phyloP scores from a whole-genome alignment of 2,888 invertebrate species.

The Xestia rhomboidea region DNA sequence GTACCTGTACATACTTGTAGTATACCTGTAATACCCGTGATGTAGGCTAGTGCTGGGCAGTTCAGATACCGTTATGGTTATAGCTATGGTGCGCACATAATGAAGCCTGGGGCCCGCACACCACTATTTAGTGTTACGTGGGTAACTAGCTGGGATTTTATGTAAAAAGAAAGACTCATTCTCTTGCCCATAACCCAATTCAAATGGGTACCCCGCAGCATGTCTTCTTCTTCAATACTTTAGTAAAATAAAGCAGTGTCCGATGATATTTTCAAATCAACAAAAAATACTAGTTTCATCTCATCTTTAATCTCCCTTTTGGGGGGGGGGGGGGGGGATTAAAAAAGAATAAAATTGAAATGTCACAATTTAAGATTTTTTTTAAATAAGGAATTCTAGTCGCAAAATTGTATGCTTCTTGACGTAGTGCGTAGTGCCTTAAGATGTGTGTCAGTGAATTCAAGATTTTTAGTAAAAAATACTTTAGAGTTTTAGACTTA shows the following conservation, averaged over 20 bases:
- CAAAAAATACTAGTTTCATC: too few species aligned
- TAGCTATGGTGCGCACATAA: slow-evolving; percentile 41
- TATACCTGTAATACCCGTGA: slow-evolving; percentile 47
- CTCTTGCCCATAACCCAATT: too few species aligned
- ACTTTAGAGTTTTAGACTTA: rapidly evolving
- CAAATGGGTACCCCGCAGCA: too few species aligned
- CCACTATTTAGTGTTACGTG: slow-evolving; percentile 36
- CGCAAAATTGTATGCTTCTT: neutral
- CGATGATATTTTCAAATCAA: too few species aligned
- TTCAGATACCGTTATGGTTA: slow-evolving; percentile 57
- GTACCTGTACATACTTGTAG: neutral
- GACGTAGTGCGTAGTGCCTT: neutral
- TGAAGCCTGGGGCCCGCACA: slow-evolving; percentile 38
- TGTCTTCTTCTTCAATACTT: too few species aligned
- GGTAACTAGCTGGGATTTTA: neutral
- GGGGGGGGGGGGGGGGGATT: too few species aligned
- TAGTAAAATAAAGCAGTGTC: too few species aligned
- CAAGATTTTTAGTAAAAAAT: neutral
- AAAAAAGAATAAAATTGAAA: too few species aligned
- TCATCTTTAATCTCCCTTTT: too few species aligned
- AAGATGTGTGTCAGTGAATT: neutral
- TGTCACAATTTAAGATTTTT: too few species aligned
- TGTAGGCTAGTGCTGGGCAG: slow-evolving; percentile 46
- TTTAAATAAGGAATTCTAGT: too few species aligned
- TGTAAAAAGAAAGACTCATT: neutral